Base-by-base conservation (phyloP, 1,140 invertebrate genomes). In the Cyphomyrmex costatus region DNA sequence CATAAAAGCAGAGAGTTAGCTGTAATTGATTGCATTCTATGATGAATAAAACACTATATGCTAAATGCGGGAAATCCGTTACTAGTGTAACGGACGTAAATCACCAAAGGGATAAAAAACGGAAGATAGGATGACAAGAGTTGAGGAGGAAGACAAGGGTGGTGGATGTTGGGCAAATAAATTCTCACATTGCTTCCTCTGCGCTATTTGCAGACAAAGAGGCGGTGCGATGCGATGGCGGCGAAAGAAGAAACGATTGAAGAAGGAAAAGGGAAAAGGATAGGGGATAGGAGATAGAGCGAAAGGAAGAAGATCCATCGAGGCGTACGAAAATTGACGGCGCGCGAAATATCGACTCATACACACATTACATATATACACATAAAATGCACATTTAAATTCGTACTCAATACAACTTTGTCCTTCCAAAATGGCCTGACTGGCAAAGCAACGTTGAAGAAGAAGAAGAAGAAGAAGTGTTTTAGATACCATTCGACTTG, bases 191-290 rank as follows among this genome's bases (percentile, higher is more conserved):
- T 76, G 86, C 60, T 91, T 66, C 71, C 73, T 88, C 66, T 82
- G 73, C 74, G 71, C 86, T 91, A 58, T 89, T 93, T 90, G 21
- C 92, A 94, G 93, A 93, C 89, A 90, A 93, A 92, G 88, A 91
- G 89, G 86, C 86, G 87, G 87, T 90, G 89, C 76, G 90, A 89
- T 90, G 89, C 76, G 91, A 89, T 85, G 90, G 88, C 85, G 85
- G 89, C 82, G 73, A 77, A 73, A 86, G 86, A 82, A 92, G 92
- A 91, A 88, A 86, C 66, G 63, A 86, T 70, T 68, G 86, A 84
- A 68, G 65, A 88, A 70, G 66, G 85, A 51, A 58, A 63, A 78
- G 30, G 77, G 49, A 51, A 42, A 46, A n/a, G 30, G 33, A 58
- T 27, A 60, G 14, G 36, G 78, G 30, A 73, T 65, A 73, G 61